Evolutionary conservation across 1,140 invertebrate genomes (phyloP).

Genomic region (Atta texana): DNA sequence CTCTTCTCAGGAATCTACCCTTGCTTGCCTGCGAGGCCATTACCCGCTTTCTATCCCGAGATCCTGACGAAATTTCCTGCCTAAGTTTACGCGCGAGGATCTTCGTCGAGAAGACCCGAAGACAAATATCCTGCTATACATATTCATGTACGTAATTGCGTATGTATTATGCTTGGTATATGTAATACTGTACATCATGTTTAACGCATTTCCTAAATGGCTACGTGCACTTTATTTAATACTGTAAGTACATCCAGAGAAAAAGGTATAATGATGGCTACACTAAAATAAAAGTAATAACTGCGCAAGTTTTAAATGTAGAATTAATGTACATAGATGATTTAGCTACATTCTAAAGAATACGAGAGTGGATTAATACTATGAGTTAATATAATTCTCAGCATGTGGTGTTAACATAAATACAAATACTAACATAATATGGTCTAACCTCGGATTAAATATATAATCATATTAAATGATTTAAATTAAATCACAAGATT

Average conservation of each 20-base stretch:
- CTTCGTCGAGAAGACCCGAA: neutral
- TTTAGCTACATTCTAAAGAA: no score
- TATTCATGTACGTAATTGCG: slow-evolving; percentile 37
- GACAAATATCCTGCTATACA: slow-evolving; percentile 33
- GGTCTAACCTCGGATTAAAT: no score
- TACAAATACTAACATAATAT: no score
- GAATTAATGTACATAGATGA: no score
- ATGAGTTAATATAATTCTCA: no score
- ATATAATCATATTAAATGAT: no score
- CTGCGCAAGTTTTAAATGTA: no score
- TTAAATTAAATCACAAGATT: no score
- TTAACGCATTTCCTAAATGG: neutral
- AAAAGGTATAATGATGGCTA: no score
- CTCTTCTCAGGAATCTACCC: slow-evolving; percentile 32
- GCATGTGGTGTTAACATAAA: no score
- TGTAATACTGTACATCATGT: neutral
- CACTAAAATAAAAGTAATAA: neutral
- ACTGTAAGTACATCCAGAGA: no score
- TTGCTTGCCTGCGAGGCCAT: neutral
- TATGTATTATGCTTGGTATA: slow-evolving; percentile 10
- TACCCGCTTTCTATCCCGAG: slow-evolving; percentile 11
- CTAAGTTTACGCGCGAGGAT: slow-evolving; percentile 30
- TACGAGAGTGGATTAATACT: no score
- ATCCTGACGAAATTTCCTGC: slow-evolving; percentile 30
- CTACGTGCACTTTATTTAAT: neutral